Evolutionary conservation across 2,888 invertebrate genomes (phyloP).

Genomic region (Tenthredo mesomela): DNA sequence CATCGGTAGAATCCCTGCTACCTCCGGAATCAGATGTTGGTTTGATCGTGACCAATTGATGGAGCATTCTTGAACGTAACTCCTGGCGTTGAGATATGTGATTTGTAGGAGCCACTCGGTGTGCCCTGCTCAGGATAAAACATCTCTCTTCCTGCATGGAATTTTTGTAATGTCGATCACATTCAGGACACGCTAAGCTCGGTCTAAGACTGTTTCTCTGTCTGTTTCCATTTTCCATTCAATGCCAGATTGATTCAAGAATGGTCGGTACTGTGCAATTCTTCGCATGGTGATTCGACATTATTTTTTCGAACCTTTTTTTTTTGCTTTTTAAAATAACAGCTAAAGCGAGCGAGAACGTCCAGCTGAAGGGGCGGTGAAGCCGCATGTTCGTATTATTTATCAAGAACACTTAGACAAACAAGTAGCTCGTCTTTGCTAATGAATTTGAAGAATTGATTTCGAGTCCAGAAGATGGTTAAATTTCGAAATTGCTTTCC

Average conservation of each 20-base stretch:
- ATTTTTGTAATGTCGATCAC: constrained; percentile 12
- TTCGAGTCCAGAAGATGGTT: not conserved
- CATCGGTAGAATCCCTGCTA: constrained; percentile 66
- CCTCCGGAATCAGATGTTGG: constrained; percentile 8
- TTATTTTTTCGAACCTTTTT: not conserved
- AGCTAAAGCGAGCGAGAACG: constrained; percentile 49
- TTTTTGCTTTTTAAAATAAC: not conserved
- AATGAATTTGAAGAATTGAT: not conserved
- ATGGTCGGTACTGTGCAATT: not conserved
- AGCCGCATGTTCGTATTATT: not conserved
- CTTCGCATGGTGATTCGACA: not conserved
- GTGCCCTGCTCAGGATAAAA: not conserved
- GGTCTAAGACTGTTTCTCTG: not conserved
- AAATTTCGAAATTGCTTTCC: not conserved
- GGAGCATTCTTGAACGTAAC: not conserved
- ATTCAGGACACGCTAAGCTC: not conserved
- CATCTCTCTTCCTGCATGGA: not conserved
- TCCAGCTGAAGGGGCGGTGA: constrained; percentile 16
- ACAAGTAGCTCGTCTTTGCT: not conserved
- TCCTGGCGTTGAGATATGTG: not conserved
- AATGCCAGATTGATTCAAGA: not conserved
- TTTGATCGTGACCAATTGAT: not conserved
- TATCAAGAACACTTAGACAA: not conserved
- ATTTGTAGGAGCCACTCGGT: not conserved
- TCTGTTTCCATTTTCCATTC: not conserved